These are phyloP conservation scores for Eudyptes chrysolophus DNA, from an alignment of 2,113 vertebrate species.

Conservation along the genomic window DNA sequence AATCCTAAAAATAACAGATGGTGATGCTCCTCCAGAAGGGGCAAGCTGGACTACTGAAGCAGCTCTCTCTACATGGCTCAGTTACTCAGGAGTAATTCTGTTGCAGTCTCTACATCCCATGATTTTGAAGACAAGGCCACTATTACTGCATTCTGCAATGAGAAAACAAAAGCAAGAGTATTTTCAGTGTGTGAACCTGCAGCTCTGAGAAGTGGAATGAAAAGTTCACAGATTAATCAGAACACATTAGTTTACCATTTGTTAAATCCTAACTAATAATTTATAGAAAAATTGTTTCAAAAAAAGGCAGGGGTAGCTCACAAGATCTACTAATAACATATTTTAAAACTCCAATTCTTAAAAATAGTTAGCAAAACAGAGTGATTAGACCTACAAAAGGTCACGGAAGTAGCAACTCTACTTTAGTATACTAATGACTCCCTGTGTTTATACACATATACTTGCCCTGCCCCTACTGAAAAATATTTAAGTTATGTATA, in stretches of 20 bases:
- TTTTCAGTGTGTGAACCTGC: background rate
- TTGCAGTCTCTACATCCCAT: constrained; percentile 97
- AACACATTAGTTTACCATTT: background rate
- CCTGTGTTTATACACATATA: background rate
- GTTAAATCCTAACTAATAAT: background rate
- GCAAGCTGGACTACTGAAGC: constrained; percentile 77
- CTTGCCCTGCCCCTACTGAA: background rate
- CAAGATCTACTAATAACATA: background rate
- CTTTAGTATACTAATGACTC: background rate
- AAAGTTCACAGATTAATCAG: background rate
- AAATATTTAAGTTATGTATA: constrained; percentile 1
- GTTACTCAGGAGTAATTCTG: constrained; percentile 98
- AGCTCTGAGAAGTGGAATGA: background rate
- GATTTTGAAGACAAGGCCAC: constrained; percentile 99
- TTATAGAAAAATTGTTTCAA: background rate
- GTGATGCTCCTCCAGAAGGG: constrained; percentile 80
- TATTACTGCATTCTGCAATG: constrained; percentile 95
- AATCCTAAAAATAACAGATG: constrained; percentile 87
- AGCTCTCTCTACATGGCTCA: constrained; percentile 78
- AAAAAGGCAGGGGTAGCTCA: background rate
- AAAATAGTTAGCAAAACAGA: background rate
- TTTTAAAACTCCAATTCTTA: background rate
- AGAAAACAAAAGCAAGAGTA: constrained; percentile 48
- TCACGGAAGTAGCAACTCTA: background rate
- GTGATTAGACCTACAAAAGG: background rate